Base-by-base conservation (phyloP, 2,888 invertebrate species). In the Zootermopsis nevadensis region DNA sequence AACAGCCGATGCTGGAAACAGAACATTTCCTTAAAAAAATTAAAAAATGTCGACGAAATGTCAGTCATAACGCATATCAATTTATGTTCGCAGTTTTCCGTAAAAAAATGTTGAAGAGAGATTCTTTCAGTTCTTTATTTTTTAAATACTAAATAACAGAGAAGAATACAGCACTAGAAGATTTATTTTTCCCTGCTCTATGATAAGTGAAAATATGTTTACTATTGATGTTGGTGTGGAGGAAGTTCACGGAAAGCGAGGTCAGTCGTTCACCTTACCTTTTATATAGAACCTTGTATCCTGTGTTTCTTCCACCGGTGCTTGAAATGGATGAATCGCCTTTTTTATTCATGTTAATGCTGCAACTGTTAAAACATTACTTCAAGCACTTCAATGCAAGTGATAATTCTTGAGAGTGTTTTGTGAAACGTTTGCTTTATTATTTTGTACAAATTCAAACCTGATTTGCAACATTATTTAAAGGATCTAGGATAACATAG, bases 241-340 rank as follows among this genome's bases (percentile, higher is more conserved):
- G 22, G 55, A 55, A n/a, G 24, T 55, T 0, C 60, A 60, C 27
- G 15, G 27, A 27, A 60, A 15, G n/a, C 60, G 27, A 60, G 69
- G 69, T 69, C 69, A 69, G 69, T 69, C 69, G 69, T 69, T 69
- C 69, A 31, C 7, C n/a, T n/a, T 27, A n/a, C 60, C 12, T n/a
- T 60, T 48, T 15, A 12, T 48, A 15, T 48, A 48, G 48, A 48
- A 15, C 15, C 8, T 12, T 53, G 53, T 19, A 10, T 53, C 8
- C 15, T n/a, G 27, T 60, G 48, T 48, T 48, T 19, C 48, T 48
- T 19, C 19, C 19, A 60, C 12, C 15, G 60, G 27, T 60, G 60
- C 60, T 60, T 60, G 60, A 27, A 60, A 60, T n/a, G n/a, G 27
- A 19, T 1, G 48, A 19, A n/a, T n/a, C n/a, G n/a, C n/a, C n/a